phyloP scores from a whole-genome alignment of 2,888 invertebrate species.

The Xestia ashworthii region DNA sequence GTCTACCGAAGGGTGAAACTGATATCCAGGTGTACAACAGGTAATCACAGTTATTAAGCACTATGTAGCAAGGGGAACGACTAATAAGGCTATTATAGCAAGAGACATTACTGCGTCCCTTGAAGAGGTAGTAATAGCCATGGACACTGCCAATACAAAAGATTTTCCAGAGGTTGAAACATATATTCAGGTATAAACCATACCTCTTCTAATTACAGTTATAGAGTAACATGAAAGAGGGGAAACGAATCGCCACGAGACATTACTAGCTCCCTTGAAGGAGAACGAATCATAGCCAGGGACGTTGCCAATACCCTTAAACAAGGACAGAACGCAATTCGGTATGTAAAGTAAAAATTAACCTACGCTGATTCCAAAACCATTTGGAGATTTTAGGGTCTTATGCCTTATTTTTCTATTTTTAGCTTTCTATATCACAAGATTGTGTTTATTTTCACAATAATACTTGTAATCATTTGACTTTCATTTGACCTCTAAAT shows the following conservation, averaged over 20 bases:
- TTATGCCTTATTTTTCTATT: too few species aligned
- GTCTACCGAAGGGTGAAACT: slow-evolving; percentile 19
- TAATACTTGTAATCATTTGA: too few species aligned
- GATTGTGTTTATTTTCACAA: too few species aligned
- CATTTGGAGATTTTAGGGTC: too few species aligned
- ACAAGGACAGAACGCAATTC: not conserved
- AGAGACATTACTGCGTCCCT: not conserved
- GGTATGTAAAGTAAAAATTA: too few species aligned
- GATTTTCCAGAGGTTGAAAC: not conserved
- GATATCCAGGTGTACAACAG: not conserved
- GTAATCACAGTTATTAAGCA: slow-evolving; percentile 1
- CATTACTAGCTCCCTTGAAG: not conserved
- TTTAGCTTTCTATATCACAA: too few species aligned
- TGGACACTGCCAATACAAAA: not conserved
- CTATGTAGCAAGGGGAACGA: not conserved
- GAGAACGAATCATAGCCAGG: not conserved
- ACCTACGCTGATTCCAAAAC: too few species aligned
- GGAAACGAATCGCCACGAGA: not conserved
- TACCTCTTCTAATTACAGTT: not conserved
- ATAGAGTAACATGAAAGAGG: not conserved
- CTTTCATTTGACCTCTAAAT: too few species aligned
- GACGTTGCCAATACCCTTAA: not conserved
- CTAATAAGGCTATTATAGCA: not conserved
- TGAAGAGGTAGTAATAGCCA: not conserved
- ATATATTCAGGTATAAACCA: not conserved